phyloP scores from a whole-genome alignment of 2,888 invertebrate species.

The Rhorus exstirpatorius region DNA sequence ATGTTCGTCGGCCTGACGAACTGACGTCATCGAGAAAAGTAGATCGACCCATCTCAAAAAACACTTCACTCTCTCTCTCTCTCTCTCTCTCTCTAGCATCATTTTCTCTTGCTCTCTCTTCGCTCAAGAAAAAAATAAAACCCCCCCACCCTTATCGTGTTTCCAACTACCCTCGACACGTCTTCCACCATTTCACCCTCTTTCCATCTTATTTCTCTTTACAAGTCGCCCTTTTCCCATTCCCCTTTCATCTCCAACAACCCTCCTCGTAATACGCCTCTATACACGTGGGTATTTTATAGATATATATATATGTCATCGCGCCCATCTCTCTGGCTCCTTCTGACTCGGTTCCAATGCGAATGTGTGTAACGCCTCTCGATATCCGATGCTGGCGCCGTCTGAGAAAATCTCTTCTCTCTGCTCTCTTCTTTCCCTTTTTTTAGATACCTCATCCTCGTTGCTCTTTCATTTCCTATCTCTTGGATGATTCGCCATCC shows the following conservation, averaged over 20 bases:
- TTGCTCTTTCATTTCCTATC: conserved; percentile 8
- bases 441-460: not conserved
- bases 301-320: no score
- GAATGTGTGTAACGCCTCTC: not conserved
- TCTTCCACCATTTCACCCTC: no score
- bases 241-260: no score
- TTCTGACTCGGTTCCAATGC: not conserved
- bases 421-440: not conserved
- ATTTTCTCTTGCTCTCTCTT: no score
- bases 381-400: conserved; percentile 58
- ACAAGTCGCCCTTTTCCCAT: no score
- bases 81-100: not conserved
- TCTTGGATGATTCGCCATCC: not conserved
- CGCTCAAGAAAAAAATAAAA: no score
- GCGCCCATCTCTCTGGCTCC: not conserved
- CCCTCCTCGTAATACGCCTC: no score
- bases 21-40: conserved; percentile 44
- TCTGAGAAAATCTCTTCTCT: conserved; percentile 52
- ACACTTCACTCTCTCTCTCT: not conserved
- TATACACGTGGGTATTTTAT: no score
- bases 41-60: conserved; percentile 36
- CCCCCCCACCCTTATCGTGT: no score
- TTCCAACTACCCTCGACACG: no score
- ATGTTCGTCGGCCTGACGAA: conserved; percentile 32
- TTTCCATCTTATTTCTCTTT: no score